Evolutionary conservation across 1,140 invertebrate species (phyloP), one percentile per base, ranked within the genome.

Genomic region (Meloidogyne exigua): DNA sequence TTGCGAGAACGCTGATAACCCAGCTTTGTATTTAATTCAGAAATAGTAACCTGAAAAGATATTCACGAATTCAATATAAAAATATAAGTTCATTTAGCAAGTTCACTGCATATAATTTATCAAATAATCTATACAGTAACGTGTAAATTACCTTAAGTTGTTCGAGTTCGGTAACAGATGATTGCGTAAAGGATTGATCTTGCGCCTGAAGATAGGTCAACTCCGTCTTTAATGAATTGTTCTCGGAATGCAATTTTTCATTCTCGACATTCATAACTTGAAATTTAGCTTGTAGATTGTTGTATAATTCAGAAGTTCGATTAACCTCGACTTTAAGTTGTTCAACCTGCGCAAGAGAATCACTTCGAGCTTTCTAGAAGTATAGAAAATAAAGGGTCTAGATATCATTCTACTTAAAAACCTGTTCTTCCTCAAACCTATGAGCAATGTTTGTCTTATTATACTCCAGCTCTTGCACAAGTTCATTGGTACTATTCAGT

Each of bases 11-110:
- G 65, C n/a, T 68, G 72, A 0, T 49, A 26, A n/a, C 49, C 66
- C 7, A 76, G 44, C 21, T 44, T 36, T 75, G 26, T 67, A 7
- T 57, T 72, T 23, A 76, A 15, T 21, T 76, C 75, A 1, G n/a
- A 25, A 65, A 73, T 26, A 4, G 72, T 57, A 32, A 13, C 15
- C 72, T 73, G 12, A 25, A 72, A 39, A 72, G 7, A 32, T 32
- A 3, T 32, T 32, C 2, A 32, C 2, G 28, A 32, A 32, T 2
- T 32, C 28, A 32, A 32, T 32, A 3, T 32, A 49, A 49, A 49
- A 49, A 18, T 49, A 2, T 18, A 5, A 18, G 1, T 18, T 49
- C 18, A 32, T 32, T 32, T 2, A 32, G 28, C 28, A 3, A 32
- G 28, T 32, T 32, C 7, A 32, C 7, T 32, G n/a, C n/a, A n/a